These are phyloP conservation scores for Caradrina clavipalpis DNA, from an alignment of 2,888 invertebrate species.

Conservation along the genomic window DNA sequence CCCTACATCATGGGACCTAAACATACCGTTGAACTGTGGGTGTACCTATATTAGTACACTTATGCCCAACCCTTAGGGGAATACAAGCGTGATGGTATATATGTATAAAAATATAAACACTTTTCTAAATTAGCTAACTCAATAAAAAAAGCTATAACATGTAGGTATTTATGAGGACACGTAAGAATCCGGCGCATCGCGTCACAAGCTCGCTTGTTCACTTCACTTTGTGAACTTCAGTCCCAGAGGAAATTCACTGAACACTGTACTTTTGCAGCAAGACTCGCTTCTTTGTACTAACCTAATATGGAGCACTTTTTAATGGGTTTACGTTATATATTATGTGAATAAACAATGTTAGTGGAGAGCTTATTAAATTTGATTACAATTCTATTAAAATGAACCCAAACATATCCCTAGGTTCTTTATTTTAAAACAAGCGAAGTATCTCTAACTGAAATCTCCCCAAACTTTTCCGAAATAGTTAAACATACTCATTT, in stretches of 20 bases:
- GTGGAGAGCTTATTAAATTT: no score
- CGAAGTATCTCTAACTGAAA: background rate
- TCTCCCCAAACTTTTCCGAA: background rate
- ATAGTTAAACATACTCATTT: slow-evolving; percentile 5
- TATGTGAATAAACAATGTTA: no score
- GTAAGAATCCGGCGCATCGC: background rate
- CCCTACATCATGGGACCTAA: no score
- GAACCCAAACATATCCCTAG: background rate
- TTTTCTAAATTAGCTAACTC: background rate
- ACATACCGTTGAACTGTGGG: no score
- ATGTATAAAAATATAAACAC: no score
- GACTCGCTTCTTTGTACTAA: slow-evolving; percentile 24
- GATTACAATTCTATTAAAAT: no score
- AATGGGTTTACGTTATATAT: background rate
- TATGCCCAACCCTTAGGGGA: no score
- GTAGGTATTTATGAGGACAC: background rate
- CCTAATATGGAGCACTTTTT: slow-evolving; percentile 17
- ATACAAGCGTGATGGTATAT: no score
- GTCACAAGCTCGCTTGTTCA: slow-evolving; percentile 18
- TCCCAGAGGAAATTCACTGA: slow-evolving; percentile 52
- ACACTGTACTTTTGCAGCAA: slow-evolving; percentile 11
- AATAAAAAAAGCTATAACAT: background rate
- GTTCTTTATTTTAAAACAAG: background rate
- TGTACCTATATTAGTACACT: no score
- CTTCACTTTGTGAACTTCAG: slow-evolving; percentile 39